A percentile compares a stretch with the other conserved stretches of the same genome.
These are phyloP conservation scores for Agonopterix alstromeriana DNA, from an alignment of 2,888 invertebrate genomes.

Conservation along the genomic window DNA sequence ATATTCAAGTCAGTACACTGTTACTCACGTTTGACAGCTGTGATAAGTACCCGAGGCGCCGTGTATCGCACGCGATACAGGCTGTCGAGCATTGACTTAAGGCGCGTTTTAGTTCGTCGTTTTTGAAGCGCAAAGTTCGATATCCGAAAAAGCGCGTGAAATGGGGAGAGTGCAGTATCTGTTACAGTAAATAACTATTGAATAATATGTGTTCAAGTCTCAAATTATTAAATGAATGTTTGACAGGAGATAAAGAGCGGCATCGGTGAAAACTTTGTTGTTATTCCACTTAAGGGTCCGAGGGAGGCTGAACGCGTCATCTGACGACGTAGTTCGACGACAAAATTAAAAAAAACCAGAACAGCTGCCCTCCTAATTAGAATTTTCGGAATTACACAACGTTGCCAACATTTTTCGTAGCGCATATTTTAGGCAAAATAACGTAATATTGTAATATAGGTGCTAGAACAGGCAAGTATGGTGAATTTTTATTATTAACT, in stretches of 20 bases:
- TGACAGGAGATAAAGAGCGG: conserved; percentile 30
- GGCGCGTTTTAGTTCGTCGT: too few species aligned
- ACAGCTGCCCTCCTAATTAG: conserved; percentile 70
- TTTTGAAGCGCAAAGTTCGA: too few species aligned
- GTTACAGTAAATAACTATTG: not conserved
- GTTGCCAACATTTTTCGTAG: conserved; percentile 33
- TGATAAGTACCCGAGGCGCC: too few species aligned
- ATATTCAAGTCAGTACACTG: too few species aligned
- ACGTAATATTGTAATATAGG: conserved; percentile 11
- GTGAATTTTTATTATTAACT: conserved; percentile 6
- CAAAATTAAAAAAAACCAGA: conserved; percentile 58
- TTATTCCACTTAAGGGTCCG: conserved; percentile 27
- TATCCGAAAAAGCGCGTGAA: too few species aligned
- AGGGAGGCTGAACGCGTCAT: conserved; percentile 57
- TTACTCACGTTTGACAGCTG: too few species aligned
- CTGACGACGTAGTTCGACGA: conserved; percentile 55
- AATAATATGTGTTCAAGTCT: not conserved
- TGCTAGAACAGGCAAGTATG: conserved; percentile 1
- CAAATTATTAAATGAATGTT: conserved; percentile 16
- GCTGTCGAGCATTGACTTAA: too few species aligned
- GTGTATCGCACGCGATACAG: too few species aligned
- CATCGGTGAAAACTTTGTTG: conserved; percentile 40
- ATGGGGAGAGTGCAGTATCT: too few species aligned
- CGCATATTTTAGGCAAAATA: conserved; percentile 26
- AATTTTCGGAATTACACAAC: conserved; percentile 68